These are phyloP conservation scores for Lissonota sp. DNA, from an alignment of 2,888 invertebrate genomes.

Conservation along the genomic window DNA sequence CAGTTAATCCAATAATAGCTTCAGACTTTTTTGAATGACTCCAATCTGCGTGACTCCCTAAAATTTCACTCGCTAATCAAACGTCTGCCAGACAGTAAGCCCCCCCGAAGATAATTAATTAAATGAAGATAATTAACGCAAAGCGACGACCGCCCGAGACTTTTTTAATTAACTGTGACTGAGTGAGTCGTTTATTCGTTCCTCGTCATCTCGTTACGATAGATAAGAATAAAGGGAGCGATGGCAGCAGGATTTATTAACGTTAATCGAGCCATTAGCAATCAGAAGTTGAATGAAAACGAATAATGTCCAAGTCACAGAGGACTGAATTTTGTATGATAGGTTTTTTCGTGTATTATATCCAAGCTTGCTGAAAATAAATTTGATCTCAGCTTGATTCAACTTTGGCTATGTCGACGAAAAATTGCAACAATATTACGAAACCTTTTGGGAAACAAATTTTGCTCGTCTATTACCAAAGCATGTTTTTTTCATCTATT, in stretches of 20 bases:
- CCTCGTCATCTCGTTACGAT: background rate
- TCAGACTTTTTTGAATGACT: too few species aligned
- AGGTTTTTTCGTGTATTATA: too few species aligned
- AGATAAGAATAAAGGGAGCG: background rate
- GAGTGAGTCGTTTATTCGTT: background rate
- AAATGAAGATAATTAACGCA: slow-evolving; percentile 27
- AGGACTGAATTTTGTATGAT: background rate
- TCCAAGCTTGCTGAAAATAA: too few species aligned
- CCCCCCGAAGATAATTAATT: slow-evolving; percentile 7
- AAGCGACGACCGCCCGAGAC: background rate
- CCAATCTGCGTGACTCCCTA: too few species aligned
- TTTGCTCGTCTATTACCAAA: too few species aligned
- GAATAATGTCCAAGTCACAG: background rate
- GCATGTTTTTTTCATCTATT: too few species aligned
- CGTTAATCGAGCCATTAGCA: slow-evolving; percentile 11
- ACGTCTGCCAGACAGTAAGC: slow-evolving; percentile 3
- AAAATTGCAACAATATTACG: too few species aligned
- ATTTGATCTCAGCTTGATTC: too few species aligned
- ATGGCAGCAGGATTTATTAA: background rate
- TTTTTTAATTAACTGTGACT: slow-evolving; percentile 21
- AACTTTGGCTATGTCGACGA: too few species aligned
- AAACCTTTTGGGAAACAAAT: too few species aligned
- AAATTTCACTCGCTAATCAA: slow-evolving; percentile 20
- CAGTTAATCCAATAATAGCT: too few species aligned
- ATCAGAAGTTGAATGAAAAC: slow-evolving; percentile 24